Conservation (phyloP, 2,888 invertebrate species). For the Adelognathus sp. region DNA sequence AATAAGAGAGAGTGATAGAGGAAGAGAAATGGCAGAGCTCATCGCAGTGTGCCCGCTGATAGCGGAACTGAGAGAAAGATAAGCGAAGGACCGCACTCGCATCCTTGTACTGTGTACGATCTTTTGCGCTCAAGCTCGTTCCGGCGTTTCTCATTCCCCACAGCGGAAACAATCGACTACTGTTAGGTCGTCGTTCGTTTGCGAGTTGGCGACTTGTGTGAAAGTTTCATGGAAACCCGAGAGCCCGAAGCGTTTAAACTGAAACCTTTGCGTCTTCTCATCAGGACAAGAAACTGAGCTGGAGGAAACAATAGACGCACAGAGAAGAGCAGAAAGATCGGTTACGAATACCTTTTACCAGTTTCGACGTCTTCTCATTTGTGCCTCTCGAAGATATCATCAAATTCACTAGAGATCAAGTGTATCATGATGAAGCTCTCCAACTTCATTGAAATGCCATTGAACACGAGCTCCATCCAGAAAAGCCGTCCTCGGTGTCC, state of each 20-base stretch:
- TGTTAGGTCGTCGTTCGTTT: constrained; percentile 40
- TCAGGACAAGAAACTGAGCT: neutral
- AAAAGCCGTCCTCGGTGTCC: too few relatives aligned
- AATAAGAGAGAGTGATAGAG: constrained; percentile 10
- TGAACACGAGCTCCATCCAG: too few relatives aligned
- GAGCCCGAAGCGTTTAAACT: neutral
- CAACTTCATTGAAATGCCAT: too few relatives aligned
- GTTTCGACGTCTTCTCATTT: too few relatives aligned
- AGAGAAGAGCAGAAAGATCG: too few relatives aligned
- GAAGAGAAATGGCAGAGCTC: neutral
- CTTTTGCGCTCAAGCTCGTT: neutral
- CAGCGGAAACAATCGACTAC: constrained; percentile 26
- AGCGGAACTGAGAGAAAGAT: neutral
- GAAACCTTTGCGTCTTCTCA: neutral
- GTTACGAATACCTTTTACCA: too few relatives aligned
- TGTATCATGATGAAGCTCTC: too few relatives aligned
- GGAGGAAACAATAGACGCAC: too few relatives aligned
- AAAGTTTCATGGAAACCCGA: neutral
- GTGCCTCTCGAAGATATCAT: too few relatives aligned
- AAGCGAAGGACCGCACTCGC: neutral
- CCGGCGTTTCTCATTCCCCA: constrained; percentile 36
- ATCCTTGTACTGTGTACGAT: neutral
- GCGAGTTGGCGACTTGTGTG: constrained; percentile 17
- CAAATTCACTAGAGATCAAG: too few relatives aligned
- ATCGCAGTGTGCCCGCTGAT: neutral